phyloP scores from a whole-genome alignment of 2,113 vertebrate genomes.

The Eolophus roseicapilla region DNA sequence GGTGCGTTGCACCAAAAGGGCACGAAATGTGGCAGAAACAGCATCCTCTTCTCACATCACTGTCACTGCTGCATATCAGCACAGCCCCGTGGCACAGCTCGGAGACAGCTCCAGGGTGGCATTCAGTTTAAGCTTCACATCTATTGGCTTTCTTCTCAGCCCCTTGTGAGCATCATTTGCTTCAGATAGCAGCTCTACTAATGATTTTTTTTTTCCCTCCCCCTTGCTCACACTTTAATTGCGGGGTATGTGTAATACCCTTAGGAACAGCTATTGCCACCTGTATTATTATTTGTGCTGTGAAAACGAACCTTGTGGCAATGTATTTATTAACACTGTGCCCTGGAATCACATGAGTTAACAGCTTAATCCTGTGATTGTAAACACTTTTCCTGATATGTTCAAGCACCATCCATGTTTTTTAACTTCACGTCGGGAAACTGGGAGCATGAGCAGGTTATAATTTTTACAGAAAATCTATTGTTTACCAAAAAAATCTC shows the following conservation, averaged over 20 bases:
- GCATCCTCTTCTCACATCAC: neutral
- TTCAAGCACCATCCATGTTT: constrained; percentile 42
- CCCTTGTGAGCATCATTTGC: constrained; percentile 68
- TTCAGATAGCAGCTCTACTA: constrained; percentile 67
- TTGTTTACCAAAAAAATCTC: neutral
- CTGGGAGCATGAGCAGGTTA: constrained; percentile 6
- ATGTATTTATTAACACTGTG: constrained; percentile 76
- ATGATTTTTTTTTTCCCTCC: constrained; percentile 64
- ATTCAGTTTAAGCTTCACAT: constrained; percentile 68
- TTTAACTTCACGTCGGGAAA: constrained; percentile 53
- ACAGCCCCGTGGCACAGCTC: neutral
- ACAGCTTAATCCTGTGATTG: constrained; percentile 71
- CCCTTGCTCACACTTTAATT: constrained; percentile 73
- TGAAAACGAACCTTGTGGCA: constrained; percentile 75
- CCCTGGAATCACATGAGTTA: constrained; percentile 71
- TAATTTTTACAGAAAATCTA: constrained; percentile 23
- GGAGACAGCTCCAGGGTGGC: constrained; percentile 37
- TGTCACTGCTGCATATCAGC: neutral
- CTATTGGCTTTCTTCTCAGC: constrained; percentile 75
- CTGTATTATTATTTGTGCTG: constrained; percentile 79
- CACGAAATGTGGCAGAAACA: neutral
- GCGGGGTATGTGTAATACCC: constrained; percentile 73
- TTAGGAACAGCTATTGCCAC: constrained; percentile 75
- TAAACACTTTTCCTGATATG: constrained; percentile 62
- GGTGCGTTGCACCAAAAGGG: rapidly evolving